phyloP scores from a whole-genome alignment of 2,888 invertebrate species.

The Phyto melanocephala region DNA sequence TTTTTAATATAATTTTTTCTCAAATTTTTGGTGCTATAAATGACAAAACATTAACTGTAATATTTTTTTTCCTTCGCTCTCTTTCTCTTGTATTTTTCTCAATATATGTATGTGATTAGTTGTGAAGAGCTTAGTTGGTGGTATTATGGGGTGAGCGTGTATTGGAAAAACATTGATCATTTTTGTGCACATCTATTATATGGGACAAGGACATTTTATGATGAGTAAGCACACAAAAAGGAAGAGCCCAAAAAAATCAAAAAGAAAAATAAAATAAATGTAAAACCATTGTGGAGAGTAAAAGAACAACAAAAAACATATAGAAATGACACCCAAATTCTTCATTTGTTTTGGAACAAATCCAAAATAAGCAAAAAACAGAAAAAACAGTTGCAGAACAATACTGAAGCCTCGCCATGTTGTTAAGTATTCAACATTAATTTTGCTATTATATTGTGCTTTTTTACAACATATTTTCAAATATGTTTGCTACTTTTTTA shows the following conservation, averaged over 20 bases:
- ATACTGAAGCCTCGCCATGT: background rate
- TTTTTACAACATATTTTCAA: background rate
- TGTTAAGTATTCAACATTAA: slow-evolving; percentile 54
- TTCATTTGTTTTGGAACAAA: slow-evolving; percentile 61
- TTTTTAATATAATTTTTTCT: background rate
- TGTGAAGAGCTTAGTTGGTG: background rate
- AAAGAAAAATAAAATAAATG: background rate
- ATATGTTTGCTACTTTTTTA: background rate
- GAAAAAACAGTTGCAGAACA: background rate
- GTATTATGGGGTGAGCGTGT: background rate
- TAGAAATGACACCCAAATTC: slow-evolving; percentile 59
- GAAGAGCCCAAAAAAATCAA: background rate
- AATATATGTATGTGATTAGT: background rate
- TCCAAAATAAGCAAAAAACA: slow-evolving; percentile 32
- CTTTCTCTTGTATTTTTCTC: background rate
- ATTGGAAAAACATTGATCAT: slow-evolving; percentile 54
- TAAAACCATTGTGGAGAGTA: background rate
- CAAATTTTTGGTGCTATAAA: background rate
- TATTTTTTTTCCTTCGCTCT: background rate
- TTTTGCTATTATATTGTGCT: slow-evolving; percentile 44
- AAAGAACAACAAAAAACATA: background rate
- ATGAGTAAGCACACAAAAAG: slow-evolving; percentile 52
- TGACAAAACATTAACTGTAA: slow-evolving; percentile 45
- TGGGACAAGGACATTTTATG: slow-evolving; percentile 64
- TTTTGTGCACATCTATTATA: slow-evolving; percentile 50